These are phyloP conservation scores for Poecilia velifera DNA, from an alignment of 2,797 vertebrate genomes.

Conservation along the genomic window DNA sequence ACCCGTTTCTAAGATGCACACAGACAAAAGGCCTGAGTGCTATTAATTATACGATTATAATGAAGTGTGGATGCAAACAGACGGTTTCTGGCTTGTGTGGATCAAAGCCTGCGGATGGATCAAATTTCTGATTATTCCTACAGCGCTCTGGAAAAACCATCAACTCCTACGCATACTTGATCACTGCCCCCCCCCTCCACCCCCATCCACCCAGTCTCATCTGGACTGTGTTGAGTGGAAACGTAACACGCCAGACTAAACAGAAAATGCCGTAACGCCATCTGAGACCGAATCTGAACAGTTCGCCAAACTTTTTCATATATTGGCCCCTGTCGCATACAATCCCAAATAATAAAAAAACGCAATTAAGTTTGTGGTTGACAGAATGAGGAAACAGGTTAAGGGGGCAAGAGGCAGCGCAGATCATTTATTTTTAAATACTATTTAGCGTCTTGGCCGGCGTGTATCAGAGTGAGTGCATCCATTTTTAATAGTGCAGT, in stretches of 20 bases:
- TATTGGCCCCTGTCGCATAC: neutral
- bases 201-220: slow-evolving; percentile 12
- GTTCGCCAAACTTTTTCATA: neutral
- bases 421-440: slow-evolving; percentile 15
- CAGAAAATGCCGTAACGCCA: neutral
- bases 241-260: neutral
- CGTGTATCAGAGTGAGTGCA: neutral
- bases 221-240: slow-evolving; percentile 14
- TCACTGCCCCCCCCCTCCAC: slow-evolving; percentile 9
- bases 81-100: slow-evolving; percentile 65
- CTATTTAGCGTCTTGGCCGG: neutral
- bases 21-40: slow-evolving; percentile 69
- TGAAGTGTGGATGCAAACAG: slow-evolving; percentile 66
- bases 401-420: neutral
- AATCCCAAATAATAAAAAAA: too few species aligned
- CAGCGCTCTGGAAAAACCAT: slow-evolving; percentile 65
- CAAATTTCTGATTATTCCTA: slow-evolving; percentile 71
- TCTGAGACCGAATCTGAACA: neutral
- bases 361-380: neutral
- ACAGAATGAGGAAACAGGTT: neutral
- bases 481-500: slow-evolving; percentile 31
- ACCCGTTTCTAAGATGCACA: slow-evolving; percentile 58
- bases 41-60: slow-evolving; percentile 83
- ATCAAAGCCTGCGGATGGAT: slow-evolving; percentile 68
- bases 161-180: slow-evolving; percentile 42